Evolutionary conservation across 2,113 vertebrate species (phyloP), one percentile per base, ranked within the genome.

Genomic region (Oophaga pumilio): DNA sequence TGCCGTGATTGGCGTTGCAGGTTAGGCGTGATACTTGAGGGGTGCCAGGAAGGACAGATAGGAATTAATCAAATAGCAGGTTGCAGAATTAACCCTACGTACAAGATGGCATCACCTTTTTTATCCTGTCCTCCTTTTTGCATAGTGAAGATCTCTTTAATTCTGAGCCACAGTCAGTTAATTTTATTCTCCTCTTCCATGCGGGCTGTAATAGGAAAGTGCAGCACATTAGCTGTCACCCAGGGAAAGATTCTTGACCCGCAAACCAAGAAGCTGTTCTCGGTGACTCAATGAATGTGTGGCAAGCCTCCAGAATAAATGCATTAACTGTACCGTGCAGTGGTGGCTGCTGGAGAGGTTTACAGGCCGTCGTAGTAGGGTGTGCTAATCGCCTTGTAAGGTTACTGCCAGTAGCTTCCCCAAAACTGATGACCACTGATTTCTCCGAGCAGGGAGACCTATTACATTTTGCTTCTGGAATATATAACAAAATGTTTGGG

Each of bases 221-320:
- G 60, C 60, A 82, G 59, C 59, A 64, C 43, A 22, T 82, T 64
- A 22, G 53, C 49, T 6, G 8, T 64, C 60, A 82, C 80, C 59
- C 43, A 52, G 49, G 62, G n/a, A 52, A 68, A 49, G 62, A 26
- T 68, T 83, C 62, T 18, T 83, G 49, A 83, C 62, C 81, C 49
- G 20, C 81, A 83, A 83, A 69, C 43, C 43, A 83, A 69, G 81
- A 22, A 64, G 28, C 60, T 82, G 28, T 50, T 43, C 79, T 64
- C 57, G 14, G 77, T 24, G 14, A 12, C 79, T 64, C 28, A 43
- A 18, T 82, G 57, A 62, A 8, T 68, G 12, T 9, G 60, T 66
- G 57, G 62, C 80, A 66, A 52, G n/a, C 49, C 49, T 83, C n/a
- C 64, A 83, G 62, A 69, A 69, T 69, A 14, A 69, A 83, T 69